Base-by-base conservation (phyloP, 1,140 invertebrate species). In the Drosophila bifasciata region DNA sequence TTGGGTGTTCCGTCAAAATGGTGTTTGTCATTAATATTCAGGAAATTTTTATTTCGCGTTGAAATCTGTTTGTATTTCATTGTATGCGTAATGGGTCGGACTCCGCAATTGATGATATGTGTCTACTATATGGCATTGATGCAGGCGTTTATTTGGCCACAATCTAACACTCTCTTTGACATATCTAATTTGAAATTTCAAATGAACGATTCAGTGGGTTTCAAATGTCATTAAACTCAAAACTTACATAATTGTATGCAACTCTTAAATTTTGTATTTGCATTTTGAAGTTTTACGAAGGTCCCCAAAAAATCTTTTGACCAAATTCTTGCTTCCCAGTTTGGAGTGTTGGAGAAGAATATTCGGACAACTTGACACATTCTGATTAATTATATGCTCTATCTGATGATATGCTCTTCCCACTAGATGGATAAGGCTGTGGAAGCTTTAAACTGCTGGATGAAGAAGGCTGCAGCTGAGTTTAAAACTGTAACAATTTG, bases 361-460 rank as follows among this genome's bases (percentile, higher is more conserved):
- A 21, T 21, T 50, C 15, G 15, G 67, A 71, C 67, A 73, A 50
- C 58, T 72, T 72, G 68, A 73, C 70, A 73, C 56, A 73, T 73
- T 73, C 49, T 72, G 58, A 73, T 73, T 56, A 73, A 72, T 73
- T 25, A 44, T 72, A 41, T 60, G 17, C 6, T 44, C 11, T 43
- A n/a, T n/a, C n/a, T n/a, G n/a, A n/a, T n/a, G n/a, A n/a, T n/a
- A n/a, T n/a, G n/a, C n/a, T n/a, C n/a, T n/a, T n/a, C n/a, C n/a
- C n/a, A n/a, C n/a, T n/a, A n/a, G n/a, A n/a, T n/a, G n/a, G n/a
- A n/a, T n/a, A n/a, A n/a, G n/a, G n/a, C n/a, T n/a, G n/a, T n/a
- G n/a, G n/a, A n/a, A n/a, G n/a, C 19, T 21, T 3, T 21, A 21
- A 21, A 21, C n/a, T n/a, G 19, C 3, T 21, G 19, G 3, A 21